Evolutionary conservation across 2,797 vertebrate species (phyloP), one percentile per base, ranked within the genome.

Genomic region (Telmatherina bonti): DNA sequence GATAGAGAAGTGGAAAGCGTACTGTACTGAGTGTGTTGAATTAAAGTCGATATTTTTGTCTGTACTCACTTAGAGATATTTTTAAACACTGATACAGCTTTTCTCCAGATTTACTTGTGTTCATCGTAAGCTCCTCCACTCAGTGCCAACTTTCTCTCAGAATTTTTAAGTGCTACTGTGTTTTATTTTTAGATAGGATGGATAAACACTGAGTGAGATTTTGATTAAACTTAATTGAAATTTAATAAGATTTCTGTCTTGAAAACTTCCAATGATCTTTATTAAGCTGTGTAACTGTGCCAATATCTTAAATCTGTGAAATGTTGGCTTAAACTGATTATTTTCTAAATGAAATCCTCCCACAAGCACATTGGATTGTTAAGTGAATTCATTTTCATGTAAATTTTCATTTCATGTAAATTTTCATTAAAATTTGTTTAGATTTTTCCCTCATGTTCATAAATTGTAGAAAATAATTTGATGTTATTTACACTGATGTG

Each of bases 401-500:
- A 53, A 86, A 85, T 35, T 94, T 90, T 54, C 89, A 80, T 90
- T 85, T 80, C n/a, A n/a, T n/a, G n/a, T n/a, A n/a, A n/a, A n/a
- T n/a, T n/a, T n/a, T n/a, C n/a, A n/a, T 79, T 67, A 29, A 64
- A 63, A 22, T 36, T 66, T 86, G 78, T 31, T 72, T 78, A 76
- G 29, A 89, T 87, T 93, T 94, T 93, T 89, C 92, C 92, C 93
- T 88, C 93, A 93, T 89, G 71, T 95, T 94, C 94, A n/a, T 84
- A 91, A 93, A 82, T 87, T 95, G 93, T 94, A 96, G 94, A 96
- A 96, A 97, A 96, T 98, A 96, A 95, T 94, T 90, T 94, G 93
- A 95, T 94, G 93, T 93, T 95, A 94, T 95, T 93, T 95, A 94
- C 11, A 38, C 96, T 93, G 90, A 91, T 93, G 96, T 96, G 93